phyloP scores from a whole-genome alignment of 2,113 vertebrate species.

The Lates calcarifer region DNA sequence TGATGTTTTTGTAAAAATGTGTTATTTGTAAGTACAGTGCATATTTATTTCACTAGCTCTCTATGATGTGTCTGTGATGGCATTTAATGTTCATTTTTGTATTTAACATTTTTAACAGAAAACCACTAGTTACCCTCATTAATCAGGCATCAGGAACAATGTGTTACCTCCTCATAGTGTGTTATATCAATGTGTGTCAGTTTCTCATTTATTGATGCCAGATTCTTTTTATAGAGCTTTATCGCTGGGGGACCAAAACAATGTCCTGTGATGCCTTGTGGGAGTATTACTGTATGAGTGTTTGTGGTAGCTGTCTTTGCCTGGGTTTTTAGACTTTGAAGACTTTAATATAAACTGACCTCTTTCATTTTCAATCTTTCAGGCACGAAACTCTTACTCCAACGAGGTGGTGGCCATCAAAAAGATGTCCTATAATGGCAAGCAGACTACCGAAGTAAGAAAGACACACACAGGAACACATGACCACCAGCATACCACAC shows the following conservation, averaged over 20 bases:
- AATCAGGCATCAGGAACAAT: background rate
- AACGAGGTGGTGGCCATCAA: slow-evolving; percentile 99
- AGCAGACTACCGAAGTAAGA: slow-evolving; percentile 96
- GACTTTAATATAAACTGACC: background rate
- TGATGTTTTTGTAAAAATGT: background rate
- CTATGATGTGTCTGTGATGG: too few relatives aligned
- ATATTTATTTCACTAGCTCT: background rate
- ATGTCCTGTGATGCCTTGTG: slow-evolving; percentile 12
- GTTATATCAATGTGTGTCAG: background rate
- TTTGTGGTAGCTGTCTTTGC: background rate
- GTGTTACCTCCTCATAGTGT: background rate
- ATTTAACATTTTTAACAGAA: background rate
- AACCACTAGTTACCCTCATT: background rate
- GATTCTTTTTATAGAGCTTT: background rate
- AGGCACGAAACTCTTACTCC: slow-evolving; percentile 96
- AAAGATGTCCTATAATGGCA: slow-evolving; percentile 99
- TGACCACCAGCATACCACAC: background rate
- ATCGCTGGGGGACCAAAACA: background rate
- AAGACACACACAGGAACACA: background rate
- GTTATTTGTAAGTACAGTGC: background rate
- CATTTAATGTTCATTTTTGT: too few relatives aligned
- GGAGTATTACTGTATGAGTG: background rate
- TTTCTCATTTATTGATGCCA: background rate
- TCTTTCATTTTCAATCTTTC: slow-evolving; percentile 24
- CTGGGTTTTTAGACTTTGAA: background rate